A percentile compares a stretch with the other conserved stretches of the same genome.
Evolutionary conservation across 2,888 invertebrate genomes (phyloP).

Genomic region (Campopleginae sp.): DNA sequence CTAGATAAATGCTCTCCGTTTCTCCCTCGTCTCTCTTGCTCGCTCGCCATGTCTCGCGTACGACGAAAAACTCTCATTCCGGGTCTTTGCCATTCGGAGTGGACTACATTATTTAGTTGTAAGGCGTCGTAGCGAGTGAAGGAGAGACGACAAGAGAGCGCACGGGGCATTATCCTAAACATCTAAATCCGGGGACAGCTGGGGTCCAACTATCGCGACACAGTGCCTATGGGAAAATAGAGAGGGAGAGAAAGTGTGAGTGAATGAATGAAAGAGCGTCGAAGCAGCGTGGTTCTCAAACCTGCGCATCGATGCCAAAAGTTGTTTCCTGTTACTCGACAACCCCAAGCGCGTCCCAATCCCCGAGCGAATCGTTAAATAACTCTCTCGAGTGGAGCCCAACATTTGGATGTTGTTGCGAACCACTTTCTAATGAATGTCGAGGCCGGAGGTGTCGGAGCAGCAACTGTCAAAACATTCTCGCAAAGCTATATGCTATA

Average conservation of each 20-base stretch:
- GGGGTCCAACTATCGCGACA: conserved; percentile 72
- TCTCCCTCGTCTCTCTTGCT: conserved; percentile 49
- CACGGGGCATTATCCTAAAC: conserved; percentile 83
- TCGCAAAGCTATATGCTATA: conserved; percentile 68
- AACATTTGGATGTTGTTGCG: conserved; percentile 73
- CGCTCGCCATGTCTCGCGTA: conserved; percentile 46
- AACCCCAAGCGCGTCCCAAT: background rate
- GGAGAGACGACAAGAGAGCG: conserved; percentile 70
- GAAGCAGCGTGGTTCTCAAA: conserved; percentile 46
- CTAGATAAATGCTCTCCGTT: conserved; percentile 81
- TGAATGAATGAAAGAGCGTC: conserved; percentile 16
- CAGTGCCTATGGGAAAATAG: background rate
- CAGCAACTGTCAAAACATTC: conserved; percentile 84
- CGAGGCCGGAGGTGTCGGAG: conserved; percentile 82
- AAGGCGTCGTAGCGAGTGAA: conserved; percentile 74
- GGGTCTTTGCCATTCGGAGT: conserved; percentile 79
- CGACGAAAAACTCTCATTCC: conserved; percentile 73
- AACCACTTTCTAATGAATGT: conserved; percentile 83
- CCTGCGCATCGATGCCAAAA: background rate
- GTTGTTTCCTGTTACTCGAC: background rate
- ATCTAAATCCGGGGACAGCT: conserved; percentile 84
- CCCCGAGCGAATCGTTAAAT: background rate
- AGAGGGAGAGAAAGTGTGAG: conserved; percentile 24
- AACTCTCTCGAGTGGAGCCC: background rate
- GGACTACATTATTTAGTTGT: conserved; percentile 83